A percentile compares a stretch with the other conserved stretches of the same genome.
These are phyloP conservation scores for Macroglossus sobrinus DNA, from an alignment of 2,113 vertebrate genomes.

Conservation along the genomic window DNA sequence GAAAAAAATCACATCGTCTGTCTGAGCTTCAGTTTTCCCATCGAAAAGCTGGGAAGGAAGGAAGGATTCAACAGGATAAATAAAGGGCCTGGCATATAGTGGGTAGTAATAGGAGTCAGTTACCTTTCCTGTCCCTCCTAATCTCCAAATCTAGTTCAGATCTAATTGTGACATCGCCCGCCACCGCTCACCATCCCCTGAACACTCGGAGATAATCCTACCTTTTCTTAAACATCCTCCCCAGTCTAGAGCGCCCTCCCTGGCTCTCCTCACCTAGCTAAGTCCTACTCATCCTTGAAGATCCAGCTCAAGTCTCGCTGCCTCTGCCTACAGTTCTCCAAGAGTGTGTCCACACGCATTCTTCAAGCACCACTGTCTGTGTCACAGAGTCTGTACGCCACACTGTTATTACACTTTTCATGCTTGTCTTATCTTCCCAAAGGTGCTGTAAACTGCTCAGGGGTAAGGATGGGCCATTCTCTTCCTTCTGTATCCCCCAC, in stretches of 20 bases:
- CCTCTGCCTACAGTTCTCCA: not conserved
- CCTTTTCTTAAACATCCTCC: not conserved
- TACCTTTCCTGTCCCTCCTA: not conserved
- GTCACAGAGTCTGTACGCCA: not conserved
- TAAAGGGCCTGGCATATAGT: not conserved
- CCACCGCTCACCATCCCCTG: not conserved
- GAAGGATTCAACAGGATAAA: not conserved
- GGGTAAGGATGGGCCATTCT: not conserved
- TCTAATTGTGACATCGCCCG: not conserved
- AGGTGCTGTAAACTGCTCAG: not conserved
- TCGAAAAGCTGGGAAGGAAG: not conserved
- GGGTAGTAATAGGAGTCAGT: not conserved
- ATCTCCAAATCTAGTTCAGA: not conserved
- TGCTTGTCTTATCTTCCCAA: not conserved
- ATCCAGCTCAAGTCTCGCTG: not conserved
- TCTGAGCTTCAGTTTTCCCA: not conserved
- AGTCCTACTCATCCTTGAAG: not conserved
- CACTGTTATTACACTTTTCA: not conserved
- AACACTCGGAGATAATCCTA: not conserved
- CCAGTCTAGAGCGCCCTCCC: not conserved
- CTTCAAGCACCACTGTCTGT: not conserved
- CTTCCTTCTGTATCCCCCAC: not conserved
- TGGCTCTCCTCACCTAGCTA: not conserved
- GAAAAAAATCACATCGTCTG: not conserved
- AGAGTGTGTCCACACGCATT: not conserved